Conservation (phyloP, 2,888 invertebrate genomes). For the Gastracanthus pulcherrimus region DNA sequence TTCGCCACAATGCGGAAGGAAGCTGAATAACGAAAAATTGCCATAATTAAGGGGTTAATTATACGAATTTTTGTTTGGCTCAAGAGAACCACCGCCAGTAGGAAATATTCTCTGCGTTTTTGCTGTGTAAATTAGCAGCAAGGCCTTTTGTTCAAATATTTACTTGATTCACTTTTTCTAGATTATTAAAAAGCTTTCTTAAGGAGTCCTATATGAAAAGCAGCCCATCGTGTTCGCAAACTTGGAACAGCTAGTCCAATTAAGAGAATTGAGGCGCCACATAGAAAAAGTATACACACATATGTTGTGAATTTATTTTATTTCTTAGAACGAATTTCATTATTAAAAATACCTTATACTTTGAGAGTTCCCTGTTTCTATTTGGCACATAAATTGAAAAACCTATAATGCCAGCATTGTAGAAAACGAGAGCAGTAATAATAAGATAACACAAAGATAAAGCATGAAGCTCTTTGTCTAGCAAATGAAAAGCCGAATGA, state of each 20-base stretch:
- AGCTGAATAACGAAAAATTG: conserved; percentile 59
- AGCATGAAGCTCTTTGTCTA: too few relatives aligned
- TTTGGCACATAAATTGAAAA: too few relatives aligned
- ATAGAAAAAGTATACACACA: background rate
- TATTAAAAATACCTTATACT: background rate
- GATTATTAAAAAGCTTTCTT: conserved; percentile 35
- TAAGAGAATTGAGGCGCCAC: conserved; percentile 15
- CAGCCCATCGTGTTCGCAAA: background rate
- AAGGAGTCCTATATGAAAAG: conserved; percentile 7
- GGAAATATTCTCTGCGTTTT: conserved; percentile 9
- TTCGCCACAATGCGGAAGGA: conserved; percentile 51
- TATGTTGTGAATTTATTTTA: background rate
- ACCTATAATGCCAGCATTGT: too few relatives aligned
- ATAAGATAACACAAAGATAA: too few relatives aligned
- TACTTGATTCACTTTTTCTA: conserved; percentile 40
- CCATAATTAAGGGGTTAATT: conserved; percentile 59
- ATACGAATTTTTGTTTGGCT: conserved; percentile 57
- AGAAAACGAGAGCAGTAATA: too few relatives aligned
- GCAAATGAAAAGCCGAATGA: background rate
- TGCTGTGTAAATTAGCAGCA: conserved; percentile 13
- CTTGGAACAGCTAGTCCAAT: conserved; percentile 31
- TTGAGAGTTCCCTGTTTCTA: background rate
- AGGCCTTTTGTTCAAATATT: conserved; percentile 44
- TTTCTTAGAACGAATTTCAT: background rate
- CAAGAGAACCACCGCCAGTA: background rate